These are phyloP conservation scores for Neogale vison DNA, from an alignment of 2,113 vertebrate genomes.

Conservation along the genomic window DNA sequence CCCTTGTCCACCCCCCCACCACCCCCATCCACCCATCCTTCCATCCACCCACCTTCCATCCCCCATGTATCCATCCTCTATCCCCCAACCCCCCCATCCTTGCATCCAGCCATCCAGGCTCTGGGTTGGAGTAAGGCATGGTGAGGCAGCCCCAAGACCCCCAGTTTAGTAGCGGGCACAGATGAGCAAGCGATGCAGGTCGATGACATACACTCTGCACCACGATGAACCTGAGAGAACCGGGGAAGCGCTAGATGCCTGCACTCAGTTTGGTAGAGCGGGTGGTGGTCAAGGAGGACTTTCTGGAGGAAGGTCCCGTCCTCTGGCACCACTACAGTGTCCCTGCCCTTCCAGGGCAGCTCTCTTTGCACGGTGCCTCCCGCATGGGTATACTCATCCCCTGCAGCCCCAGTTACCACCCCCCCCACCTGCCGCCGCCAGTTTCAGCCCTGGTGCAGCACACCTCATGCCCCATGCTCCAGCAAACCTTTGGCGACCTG, in stretches of 20 bases:
- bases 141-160: neutral
- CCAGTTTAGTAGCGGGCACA: neutral
- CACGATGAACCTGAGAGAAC: neutral
- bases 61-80: neutral
- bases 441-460: neutral
- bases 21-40: neutral
- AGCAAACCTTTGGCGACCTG: rapidly evolving
- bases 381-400: rapidly evolving
- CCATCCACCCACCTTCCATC: neutral
- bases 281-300: neutral
- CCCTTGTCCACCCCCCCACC: too few relatives aligned
- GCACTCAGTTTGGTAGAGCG: neutral
- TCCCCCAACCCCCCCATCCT: too few relatives aligned
- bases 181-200: neutral
- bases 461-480: too few relatives aligned
- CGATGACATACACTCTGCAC: rapidly evolving
- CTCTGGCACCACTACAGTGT: rapidly evolving
- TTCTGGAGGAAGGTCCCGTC: neutral
- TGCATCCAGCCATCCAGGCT: neutral
- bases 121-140: neutral
- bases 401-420: too few relatives aligned
- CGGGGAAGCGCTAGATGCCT: neutral
- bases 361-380: rapidly evolving
- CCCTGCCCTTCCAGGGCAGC: neutral
- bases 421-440: rapidly evolving